Evolutionary conservation across 1,140 invertebrate species (phyloP).

Genomic region (Agrilus planipennis): DNA sequence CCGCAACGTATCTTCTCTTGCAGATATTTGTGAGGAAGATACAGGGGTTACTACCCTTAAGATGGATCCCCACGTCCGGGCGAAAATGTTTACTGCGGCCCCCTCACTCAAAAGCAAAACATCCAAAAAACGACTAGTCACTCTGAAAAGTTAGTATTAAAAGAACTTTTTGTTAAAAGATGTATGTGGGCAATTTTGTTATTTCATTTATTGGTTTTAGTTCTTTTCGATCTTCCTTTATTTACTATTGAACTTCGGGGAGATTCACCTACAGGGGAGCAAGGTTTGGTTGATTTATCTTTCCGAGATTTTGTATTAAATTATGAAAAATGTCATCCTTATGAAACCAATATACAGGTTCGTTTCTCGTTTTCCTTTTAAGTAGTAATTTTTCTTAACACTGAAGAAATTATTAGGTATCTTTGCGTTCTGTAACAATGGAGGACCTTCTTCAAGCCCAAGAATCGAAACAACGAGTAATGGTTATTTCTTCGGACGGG

Average conservation of each 20-base stretch:
- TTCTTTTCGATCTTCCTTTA: constrained; percentile 57
- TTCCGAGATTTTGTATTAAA: constrained; percentile 70
- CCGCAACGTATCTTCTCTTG: constrained; percentile 14
- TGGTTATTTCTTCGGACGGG: constrained; percentile 54
- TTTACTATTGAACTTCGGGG: constrained; percentile 61
- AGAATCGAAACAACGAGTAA: constrained; percentile 64
- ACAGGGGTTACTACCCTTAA: constrained; percentile 40
- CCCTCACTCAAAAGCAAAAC: constrained; percentile 8
- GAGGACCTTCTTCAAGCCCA: constrained; percentile 71
- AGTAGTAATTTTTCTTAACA: too few species aligned
- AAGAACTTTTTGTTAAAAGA: neutral
- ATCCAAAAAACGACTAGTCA: constrained; percentile 11
- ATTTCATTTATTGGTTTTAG: constrained; percentile 26
- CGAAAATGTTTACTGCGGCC: constrained; percentile 33
- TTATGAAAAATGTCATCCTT: constrained; percentile 51
- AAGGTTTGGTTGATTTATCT: constrained; percentile 66
- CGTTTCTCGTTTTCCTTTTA: too few species aligned
- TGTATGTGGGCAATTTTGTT: neutral
- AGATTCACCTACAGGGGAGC: constrained; percentile 48
- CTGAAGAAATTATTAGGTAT: constrained; percentile 42
- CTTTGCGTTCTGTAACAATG: constrained; percentile 71
- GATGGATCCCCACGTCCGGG: constrained; percentile 46
- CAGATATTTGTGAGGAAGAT: constrained; percentile 36
- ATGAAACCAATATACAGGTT: constrained; percentile 57
- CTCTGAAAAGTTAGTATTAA: constrained; percentile 20